Evolutionary conservation across 1,140 invertebrate genomes (phyloP).

Genomic region (Helicorthomorpha holstii): DNA sequence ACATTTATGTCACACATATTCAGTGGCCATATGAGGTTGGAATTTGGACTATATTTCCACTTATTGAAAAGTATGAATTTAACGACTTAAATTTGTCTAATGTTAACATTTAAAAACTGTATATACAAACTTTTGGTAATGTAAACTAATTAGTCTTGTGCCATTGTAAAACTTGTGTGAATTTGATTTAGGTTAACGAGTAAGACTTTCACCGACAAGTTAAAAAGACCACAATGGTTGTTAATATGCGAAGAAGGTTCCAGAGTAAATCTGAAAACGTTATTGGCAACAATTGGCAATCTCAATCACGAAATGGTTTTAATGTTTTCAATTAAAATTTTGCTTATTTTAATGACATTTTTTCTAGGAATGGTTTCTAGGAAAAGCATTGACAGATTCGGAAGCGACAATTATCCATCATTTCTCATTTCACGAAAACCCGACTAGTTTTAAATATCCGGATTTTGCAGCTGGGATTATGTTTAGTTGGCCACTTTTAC

Average conservation of each 20-base stretch:
- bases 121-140: neutral
- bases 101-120: neutral
- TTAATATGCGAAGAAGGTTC: neutral
- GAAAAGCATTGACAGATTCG: slow-evolving; percentile 51
- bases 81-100: too few relatives aligned
- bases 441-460: slow-evolving; percentile 59
- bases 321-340: neutral
- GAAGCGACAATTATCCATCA: slow-evolving; percentile 79
- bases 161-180: neutral
- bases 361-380: slow-evolving; percentile 45
- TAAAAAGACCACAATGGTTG: neutral
- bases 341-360: slow-evolving; percentile 1
- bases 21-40: too few relatives aligned
- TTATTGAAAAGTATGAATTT: neutral
- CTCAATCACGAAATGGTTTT: neutral
- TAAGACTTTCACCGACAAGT: too few relatives aligned
- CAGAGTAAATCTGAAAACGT: neutral
- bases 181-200: too few relatives aligned
- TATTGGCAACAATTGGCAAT: neutral
- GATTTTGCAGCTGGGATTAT: slow-evolving; percentile 59
- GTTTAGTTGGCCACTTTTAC: slow-evolving; percentile 43
- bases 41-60: neutral
- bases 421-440: slow-evolving; percentile 47
- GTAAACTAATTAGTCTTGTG: neutral
- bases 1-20: too few relatives aligned